Evolutionary conservation across 2,113 vertebrate species (phyloP).

Genomic region (Asarcornis scutulata): DNA sequence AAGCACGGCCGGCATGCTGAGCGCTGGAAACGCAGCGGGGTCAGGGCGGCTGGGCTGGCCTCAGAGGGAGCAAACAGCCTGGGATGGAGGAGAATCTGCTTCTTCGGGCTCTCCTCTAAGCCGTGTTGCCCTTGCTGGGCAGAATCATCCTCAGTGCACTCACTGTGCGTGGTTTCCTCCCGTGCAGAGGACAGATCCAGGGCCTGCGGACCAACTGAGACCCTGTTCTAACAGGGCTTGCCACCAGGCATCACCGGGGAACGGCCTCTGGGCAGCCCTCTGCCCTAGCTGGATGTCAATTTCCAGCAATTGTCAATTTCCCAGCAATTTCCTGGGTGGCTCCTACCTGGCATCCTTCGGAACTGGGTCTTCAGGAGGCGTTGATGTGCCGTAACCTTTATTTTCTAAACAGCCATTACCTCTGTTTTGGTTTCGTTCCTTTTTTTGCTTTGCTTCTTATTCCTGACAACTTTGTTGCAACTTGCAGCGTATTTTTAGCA

Average conservation of each 20-base stretch:
- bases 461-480: conserved; percentile 68
- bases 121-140: background rate
- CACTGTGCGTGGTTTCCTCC: accelerated
- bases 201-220: background rate
- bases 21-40: background rate
- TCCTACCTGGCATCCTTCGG: background rate
- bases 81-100: background rate
- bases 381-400: conserved; percentile 27
- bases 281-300: background rate
- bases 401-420: conserved; percentile 49
- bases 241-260: background rate
- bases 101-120: background rate
- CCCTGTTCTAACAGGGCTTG: background rate
- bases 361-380: background rate
- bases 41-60: background rate
- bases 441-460: conserved; percentile 49
- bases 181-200: background rate
- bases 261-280: background rate
- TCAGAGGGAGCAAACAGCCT: background rate
- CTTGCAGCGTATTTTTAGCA: conserved; percentile 64
- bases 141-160: accelerated
- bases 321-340: background rate
- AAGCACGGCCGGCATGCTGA: background rate
- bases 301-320: too few species aligned
- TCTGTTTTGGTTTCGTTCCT: conserved; percentile 59